Percentiles rank a stretch among this genome's conserved stretches.
These are phyloP conservation scores for Plagodis dolabraria DNA, from an alignment of 2,888 invertebrate genomes.

Conservation along the genomic window DNA sequence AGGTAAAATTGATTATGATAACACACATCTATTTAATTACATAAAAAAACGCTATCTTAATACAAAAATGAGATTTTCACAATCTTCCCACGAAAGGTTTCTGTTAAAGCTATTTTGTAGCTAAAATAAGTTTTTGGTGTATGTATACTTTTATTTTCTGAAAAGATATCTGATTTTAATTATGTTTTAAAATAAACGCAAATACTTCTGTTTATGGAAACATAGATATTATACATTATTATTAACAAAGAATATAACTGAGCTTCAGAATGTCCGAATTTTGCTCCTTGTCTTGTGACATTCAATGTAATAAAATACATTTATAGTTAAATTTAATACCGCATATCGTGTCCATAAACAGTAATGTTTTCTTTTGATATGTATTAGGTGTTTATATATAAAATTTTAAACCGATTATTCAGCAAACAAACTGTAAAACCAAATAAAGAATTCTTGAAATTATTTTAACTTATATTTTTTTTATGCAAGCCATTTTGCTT, in stretches of 20 bases:
- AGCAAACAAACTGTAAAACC: not conserved
- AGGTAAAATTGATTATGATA: slow-evolving; percentile 64
- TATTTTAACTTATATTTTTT: not conserved
- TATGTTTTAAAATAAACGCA: no score
- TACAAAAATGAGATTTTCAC: slow-evolving; percentile 42
- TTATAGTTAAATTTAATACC: no score
- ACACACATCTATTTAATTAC: slow-evolving; percentile 71
- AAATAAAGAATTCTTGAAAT: not conserved
- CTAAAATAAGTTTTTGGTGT: slow-evolving; percentile 13
- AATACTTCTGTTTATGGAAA: no score
- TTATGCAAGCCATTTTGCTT: slow-evolving; percentile 18
- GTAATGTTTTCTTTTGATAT: slow-evolving; percentile 8
- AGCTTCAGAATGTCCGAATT: no score
- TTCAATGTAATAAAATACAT: not conserved
- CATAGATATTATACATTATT: no score
- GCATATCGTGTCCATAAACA: no score
- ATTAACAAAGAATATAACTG: no score
- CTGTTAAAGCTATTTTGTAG: slow-evolving; percentile 1
- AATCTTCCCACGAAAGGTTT: slow-evolving; percentile 26
- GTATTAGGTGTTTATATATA: slow-evolving; percentile 21
- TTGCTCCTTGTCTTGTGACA: not conserved
- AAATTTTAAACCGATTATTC: not conserved
- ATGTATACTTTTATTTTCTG: not conserved
- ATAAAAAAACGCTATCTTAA: slow-evolving; percentile 63
- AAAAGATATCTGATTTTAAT: no score